Conservation (phyloP, 2,113 vertebrate genomes). For the Burhinus oedicnemus region DNA sequence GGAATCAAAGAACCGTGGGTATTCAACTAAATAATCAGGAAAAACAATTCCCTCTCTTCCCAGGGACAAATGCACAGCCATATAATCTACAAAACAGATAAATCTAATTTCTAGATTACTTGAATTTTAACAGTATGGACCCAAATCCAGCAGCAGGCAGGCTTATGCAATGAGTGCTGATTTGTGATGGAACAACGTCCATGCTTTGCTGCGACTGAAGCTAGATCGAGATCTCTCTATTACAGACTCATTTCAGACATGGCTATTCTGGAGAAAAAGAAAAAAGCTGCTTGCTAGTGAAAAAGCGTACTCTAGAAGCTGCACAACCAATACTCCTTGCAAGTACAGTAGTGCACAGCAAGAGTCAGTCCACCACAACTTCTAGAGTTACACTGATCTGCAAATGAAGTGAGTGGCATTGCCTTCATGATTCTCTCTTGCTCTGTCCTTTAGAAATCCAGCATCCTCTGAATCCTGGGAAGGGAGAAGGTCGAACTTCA, state of each 20-base stretch:
- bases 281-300: background rate
- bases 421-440: background rate
- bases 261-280: background rate
- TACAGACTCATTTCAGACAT: background rate
- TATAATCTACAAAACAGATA: background rate
- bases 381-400: background rate
- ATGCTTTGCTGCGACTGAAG: background rate
- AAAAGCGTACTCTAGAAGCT: background rate
- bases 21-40: background rate
- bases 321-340: background rate
- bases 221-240: background rate
- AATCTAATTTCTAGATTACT: background rate
- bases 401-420: background rate
- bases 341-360: rapidly evolving
- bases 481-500: background rate
- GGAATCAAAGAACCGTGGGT: background rate
- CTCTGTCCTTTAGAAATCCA: background rate
- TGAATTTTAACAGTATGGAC: background rate
- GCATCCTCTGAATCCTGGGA: background rate
- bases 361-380: background rate
- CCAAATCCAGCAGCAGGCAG: background rate
- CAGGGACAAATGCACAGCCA: background rate
- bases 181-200: background rate
- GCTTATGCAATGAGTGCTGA: background rate
- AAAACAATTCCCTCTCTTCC: background rate